Evolutionary conservation across 2,113 vertebrate genomes (phyloP).

Genomic region (Vicugna pacos): DNA sequence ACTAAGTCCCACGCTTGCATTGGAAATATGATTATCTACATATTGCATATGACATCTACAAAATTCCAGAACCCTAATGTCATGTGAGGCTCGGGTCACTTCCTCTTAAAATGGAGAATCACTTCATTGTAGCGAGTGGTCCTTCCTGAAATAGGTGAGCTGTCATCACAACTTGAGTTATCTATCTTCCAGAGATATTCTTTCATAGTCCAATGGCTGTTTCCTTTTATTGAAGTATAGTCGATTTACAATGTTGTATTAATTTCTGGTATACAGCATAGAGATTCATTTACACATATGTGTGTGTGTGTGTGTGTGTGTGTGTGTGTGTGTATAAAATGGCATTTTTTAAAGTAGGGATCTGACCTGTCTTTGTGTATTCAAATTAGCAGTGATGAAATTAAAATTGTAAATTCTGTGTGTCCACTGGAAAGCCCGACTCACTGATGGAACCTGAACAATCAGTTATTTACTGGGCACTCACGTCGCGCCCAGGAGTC

Average conservation of each 20-base stretch:
- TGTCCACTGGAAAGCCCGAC: not conserved
- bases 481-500: rapidly evolving
- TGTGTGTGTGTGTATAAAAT: too few species aligned
- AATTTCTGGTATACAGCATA: too few species aligned
- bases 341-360: not conserved
- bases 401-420: not conserved
- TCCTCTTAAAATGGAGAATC: not conserved
- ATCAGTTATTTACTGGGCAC: rapidly evolving
- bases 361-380: not conserved
- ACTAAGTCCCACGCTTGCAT: rapidly evolving
- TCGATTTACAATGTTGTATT: too few species aligned
- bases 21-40: not conserved
- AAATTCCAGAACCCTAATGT: not conserved
- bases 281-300: too few species aligned
- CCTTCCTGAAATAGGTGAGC: too few species aligned
- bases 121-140: rapidly evolving
- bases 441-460: not conserved
- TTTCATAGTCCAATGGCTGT: too few species aligned
- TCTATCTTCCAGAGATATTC: not conserved
- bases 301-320: too few species aligned
- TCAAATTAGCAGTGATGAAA: not conserved
- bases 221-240: too few species aligned
- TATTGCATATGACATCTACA: not conserved
- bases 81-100: not conserved
- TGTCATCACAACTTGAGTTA: rapidly evolving